Conservation (phyloP, 2,113 vertebrate genomes). For the Bagarius yarrelli region DNA sequence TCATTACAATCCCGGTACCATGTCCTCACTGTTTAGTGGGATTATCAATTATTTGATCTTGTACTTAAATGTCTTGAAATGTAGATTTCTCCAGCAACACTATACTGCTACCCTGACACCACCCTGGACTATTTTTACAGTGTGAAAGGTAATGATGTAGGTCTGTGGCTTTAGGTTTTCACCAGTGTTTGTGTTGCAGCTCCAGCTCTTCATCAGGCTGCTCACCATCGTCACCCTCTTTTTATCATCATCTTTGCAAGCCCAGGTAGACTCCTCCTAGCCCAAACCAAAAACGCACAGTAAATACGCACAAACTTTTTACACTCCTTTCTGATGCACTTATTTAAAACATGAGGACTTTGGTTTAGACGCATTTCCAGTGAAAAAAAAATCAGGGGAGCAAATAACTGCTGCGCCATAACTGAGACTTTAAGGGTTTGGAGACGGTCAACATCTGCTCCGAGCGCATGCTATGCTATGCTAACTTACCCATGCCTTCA, state of each 20-base stretch:
- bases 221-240: conserved; percentile 89
- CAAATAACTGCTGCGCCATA: not conserved
- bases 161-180: not conserved
- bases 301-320: not conserved
- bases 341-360: not conserved
- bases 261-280: conserved; percentile 51
- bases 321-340: not conserved
- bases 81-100: not conserved
- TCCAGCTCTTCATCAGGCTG: conserved; percentile 82
- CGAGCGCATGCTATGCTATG: not conserved
- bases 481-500: not conserved
- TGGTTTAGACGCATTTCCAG: no score
- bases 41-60: not conserved
- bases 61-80: not conserved
- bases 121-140: not conserved
- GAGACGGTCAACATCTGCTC: not conserved
- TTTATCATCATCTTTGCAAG: conserved; percentile 92
- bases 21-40: not conserved
- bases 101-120: not conserved
- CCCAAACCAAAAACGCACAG: not conserved
- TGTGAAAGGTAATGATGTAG: not conserved
- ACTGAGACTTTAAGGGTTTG: not conserved
- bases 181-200: conserved; percentile 55
- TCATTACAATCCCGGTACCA: not conserved
- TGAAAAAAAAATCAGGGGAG: not conserved